Base-by-base conservation (phyloP, 2,888 invertebrate genomes). In the Cynaeus angustus region DNA sequence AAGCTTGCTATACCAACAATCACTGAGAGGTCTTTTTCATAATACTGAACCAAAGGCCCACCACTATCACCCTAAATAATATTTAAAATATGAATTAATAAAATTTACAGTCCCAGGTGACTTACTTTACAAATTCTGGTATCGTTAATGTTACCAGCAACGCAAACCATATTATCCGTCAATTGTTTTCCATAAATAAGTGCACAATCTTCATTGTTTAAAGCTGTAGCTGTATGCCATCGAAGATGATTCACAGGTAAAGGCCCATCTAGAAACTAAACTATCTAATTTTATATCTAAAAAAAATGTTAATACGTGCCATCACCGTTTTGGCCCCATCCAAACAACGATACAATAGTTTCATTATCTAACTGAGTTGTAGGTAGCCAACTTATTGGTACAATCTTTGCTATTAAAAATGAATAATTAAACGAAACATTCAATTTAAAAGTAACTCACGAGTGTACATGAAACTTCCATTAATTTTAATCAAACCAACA, bases 261-360 rank as follows among this genome's bases (percentile, higher is more conserved):
- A 41, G 56, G 7, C 16, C 37, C 41, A 21, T 43, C 41, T 56
- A 8, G 9, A 56, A 56, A 48, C 7, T 21, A 26, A 48, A 26
- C 1, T 5, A 7, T n/a, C 7, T 37, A 37, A 7, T 37, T 21
- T 37, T 6, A 37, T n/a, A 30, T 6, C n/a, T 37, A 48, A 6
- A 21, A 21, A 21, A 21, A 21, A 21, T 21, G 1, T 48, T 13
- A 7, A 37, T 37, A n/a, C 8, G 7, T 5, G 6, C 59, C 46
- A 46, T 46, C 46, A 14, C 45, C 30, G 3, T 26, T 59, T 30
- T 26, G 33, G 10, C 59, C 59, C 59, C 59, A 59, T 8, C 59
- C 59, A 37, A n/a, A 37, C 38, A 56, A n/a, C 0, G 41, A 16
- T n/a, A 26, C 26, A 1, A 58, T 37, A 1, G 55, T 43, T 43